Evolutionary conservation across 1,140 invertebrate species (phyloP), one percentile per base, ranked within the genome.

Genomic region (Rhynchophorus ferrugineus): DNA sequence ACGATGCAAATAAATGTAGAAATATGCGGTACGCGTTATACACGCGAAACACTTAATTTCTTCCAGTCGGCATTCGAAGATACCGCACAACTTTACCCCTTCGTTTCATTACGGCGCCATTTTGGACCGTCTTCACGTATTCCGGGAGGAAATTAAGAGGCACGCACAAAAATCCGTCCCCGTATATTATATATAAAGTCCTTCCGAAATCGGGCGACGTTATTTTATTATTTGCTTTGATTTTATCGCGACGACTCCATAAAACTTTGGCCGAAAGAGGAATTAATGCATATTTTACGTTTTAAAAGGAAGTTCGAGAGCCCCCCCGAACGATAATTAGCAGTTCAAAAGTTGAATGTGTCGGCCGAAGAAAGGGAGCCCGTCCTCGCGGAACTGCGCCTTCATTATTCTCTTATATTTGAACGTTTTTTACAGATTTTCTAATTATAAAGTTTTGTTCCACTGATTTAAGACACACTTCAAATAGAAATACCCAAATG

Each of bases 211-310:
- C 9, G 44, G 29, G 37, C 39, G 43, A 14, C 38, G n/a, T n/a
- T n/a, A 44, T 54, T 54, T 54, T 54, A 54, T 54, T 54, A 54
- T 54, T 49, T 49, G 44, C 21, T 24, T 34, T 29, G 52, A 54
- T 54, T 54, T 54, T 54, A 54, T 54, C 52, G 20, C 14, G 19
- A 42, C 34, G 34, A 61, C 57, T 61, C 59, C 60, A 61, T 61
- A 61, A 61, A 61, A 61, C 60, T 61, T 61, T 61, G 52, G 57
- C 57, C 54, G 41, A 45, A 17, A 50, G 41, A 21, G 56, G 57
- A 55, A 61, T 61, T 59, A 61, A 61, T 61, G 60, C 60, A 61
- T 61, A 61, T 57, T 61, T 61, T 57, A 61, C 60, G 54, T 57
- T 61, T 61, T 57, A 54, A 56, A 22, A 34, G 48, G 41, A 50